These are phyloP conservation scores for Dryoscopus gambensis DNA, from an alignment of 2,113 vertebrate species.

Conservation along the genomic window DNA sequence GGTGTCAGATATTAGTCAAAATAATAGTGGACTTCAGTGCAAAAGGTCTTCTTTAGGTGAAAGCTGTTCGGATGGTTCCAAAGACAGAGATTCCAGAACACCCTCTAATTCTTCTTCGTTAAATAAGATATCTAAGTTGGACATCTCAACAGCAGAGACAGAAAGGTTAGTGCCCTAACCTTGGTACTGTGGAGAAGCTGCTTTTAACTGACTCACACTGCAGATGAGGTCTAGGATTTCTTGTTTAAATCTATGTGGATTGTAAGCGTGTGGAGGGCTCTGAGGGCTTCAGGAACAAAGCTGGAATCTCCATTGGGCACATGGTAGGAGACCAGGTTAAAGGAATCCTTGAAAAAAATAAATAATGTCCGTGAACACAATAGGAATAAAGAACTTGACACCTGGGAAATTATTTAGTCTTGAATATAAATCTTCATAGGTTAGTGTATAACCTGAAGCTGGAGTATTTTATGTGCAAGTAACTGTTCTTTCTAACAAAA, in stretches of 20 bases:
- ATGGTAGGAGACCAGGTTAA: not conserved
- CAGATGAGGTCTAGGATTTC: not conserved
- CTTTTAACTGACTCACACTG: not conserved
- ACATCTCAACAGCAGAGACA: conserved; percentile 59
- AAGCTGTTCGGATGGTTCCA: conserved; percentile 82
- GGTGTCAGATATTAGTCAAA: conserved; percentile 80
- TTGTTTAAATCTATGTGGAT: not conserved
- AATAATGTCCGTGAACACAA: not conserved
- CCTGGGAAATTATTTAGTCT: not conserved
- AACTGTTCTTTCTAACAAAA: not conserved
- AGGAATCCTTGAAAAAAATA: not conserved
- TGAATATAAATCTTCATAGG: not conserved
- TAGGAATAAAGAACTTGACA: not conserved
- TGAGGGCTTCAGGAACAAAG: not conserved
- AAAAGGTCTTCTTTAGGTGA: conserved; percentile 83
- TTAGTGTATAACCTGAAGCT: not conserved
- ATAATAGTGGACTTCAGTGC: conserved; percentile 74
- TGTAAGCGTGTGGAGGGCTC: not conserved
- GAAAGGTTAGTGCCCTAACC: conserved; percentile 70
- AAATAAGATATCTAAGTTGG: conserved; percentile 71
- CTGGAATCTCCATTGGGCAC: not conserved
- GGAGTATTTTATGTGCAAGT: not conserved
- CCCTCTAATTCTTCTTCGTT: conserved; percentile 75
- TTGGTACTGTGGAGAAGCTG: not conserved
- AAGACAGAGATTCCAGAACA: conserved; percentile 81